Base-by-base conservation (phyloP, 2,888 invertebrate genomes). In the Caradrina clavipalpis region DNA sequence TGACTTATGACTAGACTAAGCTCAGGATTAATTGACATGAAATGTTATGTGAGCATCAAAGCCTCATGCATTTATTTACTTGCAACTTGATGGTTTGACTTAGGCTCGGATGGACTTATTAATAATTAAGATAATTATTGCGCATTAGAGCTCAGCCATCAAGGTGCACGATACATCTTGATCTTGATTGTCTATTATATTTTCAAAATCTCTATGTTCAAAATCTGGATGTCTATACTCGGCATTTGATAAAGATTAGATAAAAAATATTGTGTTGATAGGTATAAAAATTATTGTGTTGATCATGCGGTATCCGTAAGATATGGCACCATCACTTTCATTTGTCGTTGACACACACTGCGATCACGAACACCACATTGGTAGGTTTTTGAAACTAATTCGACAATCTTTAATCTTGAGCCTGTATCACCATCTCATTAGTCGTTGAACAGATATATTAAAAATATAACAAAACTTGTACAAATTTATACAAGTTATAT, bases 1-100 rank as follows among this genome's bases (percentile, higher is more conserved):
- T 31, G 49, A 62, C 62, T 55, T 70, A 70, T 70, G 70, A 70
- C 55, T 71, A 70, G 72, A 19, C 49, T 70, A 70, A 49, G 70
- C 17, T 53, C 13, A 26, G 35, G 11, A 39, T 58, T 59, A 13
- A 47, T 59, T n/a, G 39, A 39, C 39, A 15, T 21, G 26, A 31
- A 42, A 70, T 42, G 70, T 3, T 59, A 60, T 54, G 49, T 54
- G 71, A 55, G 42, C 71, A 22, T 49, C 1, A 35, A n/a, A 57
- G 8, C 42, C 13, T 54, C 72, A 69, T 39, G 45, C 47, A 13
- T 63, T 65, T 49, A 57, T 72, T 73, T 57, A 65, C 47, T 65
- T 65, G 64, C 11, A 31, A 57, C 53, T 39, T n/a, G 22, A 35
- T 66, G 31, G 31, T 31, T 47, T 26, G 11, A 10, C 22, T 31